phyloP scores from a whole-genome alignment of 2,888 invertebrate genomes.

The Rhingia campestris region DNA sequence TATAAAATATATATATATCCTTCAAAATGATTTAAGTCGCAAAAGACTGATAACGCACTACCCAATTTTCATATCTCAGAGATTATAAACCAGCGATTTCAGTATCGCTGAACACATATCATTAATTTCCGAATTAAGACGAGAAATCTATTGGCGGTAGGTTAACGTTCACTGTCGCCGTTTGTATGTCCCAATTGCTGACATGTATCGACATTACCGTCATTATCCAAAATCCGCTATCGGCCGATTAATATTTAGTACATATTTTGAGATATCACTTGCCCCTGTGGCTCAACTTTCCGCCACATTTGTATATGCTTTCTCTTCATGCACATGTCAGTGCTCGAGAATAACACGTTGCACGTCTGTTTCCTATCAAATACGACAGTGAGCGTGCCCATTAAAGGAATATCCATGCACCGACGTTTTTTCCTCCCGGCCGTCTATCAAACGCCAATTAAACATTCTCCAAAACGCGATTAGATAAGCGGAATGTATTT shows the following conservation, averaged over 20 bases:
- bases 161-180: too few species aligned
- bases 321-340: neutral
- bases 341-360: neutral
- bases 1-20: too few species aligned
- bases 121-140: neutral
- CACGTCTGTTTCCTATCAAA: neutral
- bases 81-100: too few species aligned
- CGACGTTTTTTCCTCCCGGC: neutral
- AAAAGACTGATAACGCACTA: too few species aligned
- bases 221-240: neutral
- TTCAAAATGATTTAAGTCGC: too few species aligned
- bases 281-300: neutral
- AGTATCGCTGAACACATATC: too few species aligned
- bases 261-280: neutral
- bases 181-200: neutral
- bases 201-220: neutral
- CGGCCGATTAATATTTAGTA: neutral
- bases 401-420: neutral
- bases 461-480: neutral
- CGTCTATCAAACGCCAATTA: neutral
- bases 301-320: neutral
- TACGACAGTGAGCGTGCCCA: neutral
- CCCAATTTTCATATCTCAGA: too few species aligned
- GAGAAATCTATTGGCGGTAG: too few species aligned
- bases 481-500: slow-evolving; percentile 4